Evolutionary conservation across 2,888 invertebrate species (phyloP).

Genomic region (Micropterix aruncella): DNA sequence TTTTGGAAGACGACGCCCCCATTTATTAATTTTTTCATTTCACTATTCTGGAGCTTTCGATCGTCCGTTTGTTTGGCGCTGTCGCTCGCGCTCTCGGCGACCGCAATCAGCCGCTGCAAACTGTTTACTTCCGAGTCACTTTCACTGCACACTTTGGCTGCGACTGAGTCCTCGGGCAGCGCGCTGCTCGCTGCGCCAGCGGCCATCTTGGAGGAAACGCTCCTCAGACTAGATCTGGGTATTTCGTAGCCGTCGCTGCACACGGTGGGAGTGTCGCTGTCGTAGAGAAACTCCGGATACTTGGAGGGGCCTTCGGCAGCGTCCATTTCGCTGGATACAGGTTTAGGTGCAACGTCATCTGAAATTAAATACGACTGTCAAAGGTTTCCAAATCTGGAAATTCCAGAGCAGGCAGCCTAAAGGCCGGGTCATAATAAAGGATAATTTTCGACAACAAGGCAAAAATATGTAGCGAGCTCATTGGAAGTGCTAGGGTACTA

Average conservation of each 20-base stretch:
- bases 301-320: conserved; percentile 29
- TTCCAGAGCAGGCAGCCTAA: no score
- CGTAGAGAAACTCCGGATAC: conserved; percentile 53
- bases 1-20: conserved; percentile 2
- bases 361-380: no score
- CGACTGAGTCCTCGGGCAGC: background rate
- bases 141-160: conserved; percentile 1
- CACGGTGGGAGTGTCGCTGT: conserved; percentile 28
- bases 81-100: background rate
- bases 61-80: conserved; percentile 1
- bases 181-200: background rate
- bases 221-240: conserved; percentile 8
- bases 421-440: no score
- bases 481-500: no score
- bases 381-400: no score
- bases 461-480: no score
- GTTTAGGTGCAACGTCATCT: no score
- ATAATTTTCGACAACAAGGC: no score
- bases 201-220: conserved; percentile 6
- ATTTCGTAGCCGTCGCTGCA: conserved; percentile 22
- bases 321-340: no score
- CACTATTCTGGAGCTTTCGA: conserved; percentile 1
- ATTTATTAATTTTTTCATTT: conserved; percentile 10
- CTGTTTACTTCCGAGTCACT: conserved; percentile 4
- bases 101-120: conserved; percentile 5